phyloP scores from a whole-genome alignment of 1,140 invertebrate species.

The Pseudobourletiella spinata region DNA sequence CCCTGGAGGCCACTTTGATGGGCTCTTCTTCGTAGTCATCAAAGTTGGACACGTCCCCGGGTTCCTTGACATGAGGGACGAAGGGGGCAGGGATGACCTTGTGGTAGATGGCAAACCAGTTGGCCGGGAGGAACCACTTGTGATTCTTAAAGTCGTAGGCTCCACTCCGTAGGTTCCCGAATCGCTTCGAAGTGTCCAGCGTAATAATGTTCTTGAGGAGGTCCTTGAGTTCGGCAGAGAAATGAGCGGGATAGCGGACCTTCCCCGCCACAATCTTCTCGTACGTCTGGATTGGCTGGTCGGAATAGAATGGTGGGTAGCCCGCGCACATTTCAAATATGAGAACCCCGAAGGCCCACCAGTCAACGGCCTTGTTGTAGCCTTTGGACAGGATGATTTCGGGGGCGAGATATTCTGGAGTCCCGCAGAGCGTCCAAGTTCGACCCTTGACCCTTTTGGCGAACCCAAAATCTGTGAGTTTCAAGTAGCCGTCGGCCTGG shows the following conservation, averaged over 20 bases:
- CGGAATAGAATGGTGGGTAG: conserved; percentile 70
- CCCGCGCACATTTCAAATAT: conserved; percentile 76
- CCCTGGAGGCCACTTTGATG: conserved; percentile 48
- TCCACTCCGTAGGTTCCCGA: conserved; percentile 63
- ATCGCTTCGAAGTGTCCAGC: conserved; percentile 56
- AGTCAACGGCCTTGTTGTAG: conserved; percentile 93
- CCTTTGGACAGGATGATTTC: conserved; percentile 91
- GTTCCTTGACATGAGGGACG: conserved; percentile 57
- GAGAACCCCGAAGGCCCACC: conserved; percentile 89
- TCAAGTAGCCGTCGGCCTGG: conserved; percentile 74
- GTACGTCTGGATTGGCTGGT: conserved; percentile 80
- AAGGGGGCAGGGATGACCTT: conserved; percentile 66
- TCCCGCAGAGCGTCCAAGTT: conserved; percentile 81
- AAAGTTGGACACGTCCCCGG: conserved; percentile 69
- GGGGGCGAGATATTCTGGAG: conserved; percentile 51
- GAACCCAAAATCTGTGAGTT: conserved; percentile 78
- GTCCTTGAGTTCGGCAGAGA: conserved; percentile 69
- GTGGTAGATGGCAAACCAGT: conserved; percentile 80
- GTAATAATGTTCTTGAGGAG: conserved; percentile 74
- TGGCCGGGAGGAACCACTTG: conserved; percentile 64
- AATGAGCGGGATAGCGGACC: conserved; percentile 54
- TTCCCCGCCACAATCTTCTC: conserved; percentile 71
- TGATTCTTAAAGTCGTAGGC: conserved; percentile 64
- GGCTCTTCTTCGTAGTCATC: conserved; percentile 59
- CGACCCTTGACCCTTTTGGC: conserved; percentile 75